Percentiles rank a stretch among this genome's conserved stretches.
These are phyloP conservation scores for Meriones psammophilus DNA, from an alignment of 2,797 vertebrate genomes.

Conservation along the genomic window DNA sequence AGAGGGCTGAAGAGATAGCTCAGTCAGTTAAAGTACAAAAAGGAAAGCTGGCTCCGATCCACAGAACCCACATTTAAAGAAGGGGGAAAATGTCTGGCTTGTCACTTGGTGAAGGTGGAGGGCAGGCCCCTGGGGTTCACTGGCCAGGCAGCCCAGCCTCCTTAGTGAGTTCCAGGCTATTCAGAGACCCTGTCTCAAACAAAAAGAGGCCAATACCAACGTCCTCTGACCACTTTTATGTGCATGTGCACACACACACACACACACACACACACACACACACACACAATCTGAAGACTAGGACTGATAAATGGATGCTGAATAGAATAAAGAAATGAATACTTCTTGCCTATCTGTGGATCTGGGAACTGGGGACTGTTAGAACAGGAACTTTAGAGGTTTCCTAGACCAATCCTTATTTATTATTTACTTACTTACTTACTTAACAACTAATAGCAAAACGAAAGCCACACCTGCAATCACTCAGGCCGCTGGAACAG, in stretches of 20 bases:
- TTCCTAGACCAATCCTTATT: neutral
- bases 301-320: neutral
- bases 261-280: neutral
- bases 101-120: neutral
- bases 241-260: neutral
- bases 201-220: neutral
- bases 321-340: constrained; percentile 54
- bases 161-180: neutral
- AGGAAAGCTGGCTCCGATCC: neutral
- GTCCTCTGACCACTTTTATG: neutral
- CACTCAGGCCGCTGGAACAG: neutral
- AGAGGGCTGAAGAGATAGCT: neutral
- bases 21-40: neutral
- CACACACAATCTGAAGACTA: constrained; percentile 44
- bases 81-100: neutral
- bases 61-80: neutral
- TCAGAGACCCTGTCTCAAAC: neutral
- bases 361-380: neutral
- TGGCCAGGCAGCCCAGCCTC: neutral
- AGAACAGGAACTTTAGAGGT: neutral
- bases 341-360: neutral
- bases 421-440: neutral
- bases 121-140: neutral
- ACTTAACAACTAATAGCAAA: neutral
- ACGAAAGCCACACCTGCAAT: neutral